phyloP scores from a whole-genome alignment of 2,797 vertebrate species.

The Thunnus albacares region DNA sequence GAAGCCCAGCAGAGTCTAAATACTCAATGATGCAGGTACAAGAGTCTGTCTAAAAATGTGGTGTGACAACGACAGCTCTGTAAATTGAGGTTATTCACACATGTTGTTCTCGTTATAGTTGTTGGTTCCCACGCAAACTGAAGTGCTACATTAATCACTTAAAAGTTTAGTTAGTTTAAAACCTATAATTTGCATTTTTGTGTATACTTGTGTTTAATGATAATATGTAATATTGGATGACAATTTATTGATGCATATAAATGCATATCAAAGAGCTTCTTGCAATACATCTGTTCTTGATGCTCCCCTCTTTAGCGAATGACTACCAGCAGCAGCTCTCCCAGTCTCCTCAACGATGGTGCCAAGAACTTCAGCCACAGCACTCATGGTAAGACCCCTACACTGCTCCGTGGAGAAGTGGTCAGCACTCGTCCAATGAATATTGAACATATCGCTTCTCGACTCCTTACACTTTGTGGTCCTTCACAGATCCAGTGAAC shows the following conservation, averaged over 20 bases:
- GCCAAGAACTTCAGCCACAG: slow-evolving; percentile 96
- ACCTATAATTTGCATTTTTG: too few species aligned
- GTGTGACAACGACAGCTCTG: not conserved
- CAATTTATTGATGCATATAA: not conserved
- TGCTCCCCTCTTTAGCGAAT: slow-evolving; percentile 89
- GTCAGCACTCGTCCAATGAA: not conserved
- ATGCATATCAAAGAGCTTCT: not conserved
- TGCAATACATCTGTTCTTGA: slow-evolving; percentile 31
- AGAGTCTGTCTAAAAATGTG: not conserved
- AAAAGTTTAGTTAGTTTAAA: not conserved
- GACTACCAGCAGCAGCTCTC: slow-evolving; percentile 99
- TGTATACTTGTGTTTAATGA: too few species aligned
- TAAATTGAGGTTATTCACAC: not conserved
- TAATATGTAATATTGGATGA: not conserved
- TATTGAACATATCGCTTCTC: not conserved
- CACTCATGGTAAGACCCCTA: slow-evolving; percentile 91
- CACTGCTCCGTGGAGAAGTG: not conserved
- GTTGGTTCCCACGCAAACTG: not conserved
- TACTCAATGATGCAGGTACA: slow-evolving; percentile 99
- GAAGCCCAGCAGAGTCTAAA: slow-evolving; percentile 96
- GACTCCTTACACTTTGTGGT: slow-evolving; percentile 14
- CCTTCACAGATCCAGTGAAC: slow-evolving; percentile 92
- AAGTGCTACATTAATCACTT: not conserved
- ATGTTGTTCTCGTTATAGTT: not conserved
- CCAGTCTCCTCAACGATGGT: slow-evolving; percentile 98